Percentiles rank a stretch among this genome's conserved stretches.
These are phyloP conservation scores for Chelonus formosanus DNA, from an alignment of 2,888 invertebrate genomes.

Conservation along the genomic window DNA sequence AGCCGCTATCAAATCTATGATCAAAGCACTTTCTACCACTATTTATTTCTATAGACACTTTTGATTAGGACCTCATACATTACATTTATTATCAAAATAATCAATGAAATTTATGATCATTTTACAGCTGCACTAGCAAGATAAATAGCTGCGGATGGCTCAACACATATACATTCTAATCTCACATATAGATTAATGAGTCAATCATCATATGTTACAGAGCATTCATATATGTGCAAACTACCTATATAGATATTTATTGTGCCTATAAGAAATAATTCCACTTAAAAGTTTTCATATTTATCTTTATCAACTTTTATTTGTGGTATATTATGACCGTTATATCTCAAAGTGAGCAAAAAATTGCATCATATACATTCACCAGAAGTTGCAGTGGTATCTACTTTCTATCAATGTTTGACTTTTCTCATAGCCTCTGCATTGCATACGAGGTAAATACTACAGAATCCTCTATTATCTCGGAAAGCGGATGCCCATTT, in stretches of 20 bases:
- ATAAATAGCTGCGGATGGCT: slow-evolving; percentile 18
- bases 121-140: slow-evolving; percentile 20
- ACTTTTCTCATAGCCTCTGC: slow-evolving; percentile 3
- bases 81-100: slow-evolving; percentile 13
- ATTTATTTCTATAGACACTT: background rate
- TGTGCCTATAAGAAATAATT: background rate
- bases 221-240: slow-evolving; percentile 5
- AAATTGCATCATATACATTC: background rate
- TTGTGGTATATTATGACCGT: no score
- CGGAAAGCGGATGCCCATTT: slow-evolving; percentile 9
- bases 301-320: no score
- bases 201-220: slow-evolving; percentile 18
- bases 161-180: background rate
- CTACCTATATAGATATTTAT: background rate
- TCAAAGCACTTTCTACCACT: background rate
- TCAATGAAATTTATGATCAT: slow-evolving; percentile 24
- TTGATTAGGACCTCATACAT: background rate
- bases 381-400: background rate
- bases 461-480: slow-evolving; percentile 13
- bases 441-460: slow-evolving; percentile 6
- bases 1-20: slow-evolving; percentile 4
- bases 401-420: slow-evolving; percentile 7
- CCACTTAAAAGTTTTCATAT: no score
- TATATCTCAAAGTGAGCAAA: no score
- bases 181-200: slow-evolving; percentile 14